Conservation (phyloP, 2,888 invertebrate species). For the Caradrina kadenii region DNA sequence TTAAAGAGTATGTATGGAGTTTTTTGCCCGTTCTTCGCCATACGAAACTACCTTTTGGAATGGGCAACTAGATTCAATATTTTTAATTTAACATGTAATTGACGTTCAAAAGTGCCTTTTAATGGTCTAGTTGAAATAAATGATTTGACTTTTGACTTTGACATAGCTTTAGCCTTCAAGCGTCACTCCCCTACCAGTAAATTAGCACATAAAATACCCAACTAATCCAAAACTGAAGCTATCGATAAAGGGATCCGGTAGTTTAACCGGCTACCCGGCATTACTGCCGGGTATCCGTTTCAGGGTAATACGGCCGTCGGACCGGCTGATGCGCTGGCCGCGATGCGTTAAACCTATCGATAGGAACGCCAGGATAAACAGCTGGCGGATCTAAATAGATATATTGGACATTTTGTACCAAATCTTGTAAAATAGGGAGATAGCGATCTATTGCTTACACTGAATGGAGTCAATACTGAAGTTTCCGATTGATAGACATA, state of each 20-base stretch:
- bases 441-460: not conserved
- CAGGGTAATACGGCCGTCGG: slow-evolving; percentile 53
- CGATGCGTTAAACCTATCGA: slow-evolving; percentile 49
- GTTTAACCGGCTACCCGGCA: slow-evolving; percentile 38
- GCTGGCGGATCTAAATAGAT: slow-evolving; percentile 6
- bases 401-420: slow-evolving; percentile 9
- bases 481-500: not conserved
- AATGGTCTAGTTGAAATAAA: too few species aligned
- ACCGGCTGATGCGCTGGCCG: slow-evolving; percentile 42
- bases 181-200: slow-evolving; percentile 21
- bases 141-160: too few species aligned
- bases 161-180: slow-evolving; percentile 1
- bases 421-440: slow-evolving; percentile 18
- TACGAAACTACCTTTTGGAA: too few species aligned
- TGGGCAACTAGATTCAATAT: too few species aligned
- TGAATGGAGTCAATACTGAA: not conserved
- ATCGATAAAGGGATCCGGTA: slow-evolving; percentile 55
- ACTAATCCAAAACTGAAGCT: slow-evolving; percentile 54
- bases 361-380: slow-evolving; percentile 32
- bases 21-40: too few species aligned
- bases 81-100: too few species aligned
- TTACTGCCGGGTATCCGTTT: slow-evolving; percentile 41
- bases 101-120: too few species aligned
- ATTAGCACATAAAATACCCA: slow-evolving; percentile 52
- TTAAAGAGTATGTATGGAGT: too few species aligned